These are phyloP conservation scores for Cyprinodon diabolis DNA, from an alignment of 2,797 vertebrate species.

Conservation along the genomic window DNA sequence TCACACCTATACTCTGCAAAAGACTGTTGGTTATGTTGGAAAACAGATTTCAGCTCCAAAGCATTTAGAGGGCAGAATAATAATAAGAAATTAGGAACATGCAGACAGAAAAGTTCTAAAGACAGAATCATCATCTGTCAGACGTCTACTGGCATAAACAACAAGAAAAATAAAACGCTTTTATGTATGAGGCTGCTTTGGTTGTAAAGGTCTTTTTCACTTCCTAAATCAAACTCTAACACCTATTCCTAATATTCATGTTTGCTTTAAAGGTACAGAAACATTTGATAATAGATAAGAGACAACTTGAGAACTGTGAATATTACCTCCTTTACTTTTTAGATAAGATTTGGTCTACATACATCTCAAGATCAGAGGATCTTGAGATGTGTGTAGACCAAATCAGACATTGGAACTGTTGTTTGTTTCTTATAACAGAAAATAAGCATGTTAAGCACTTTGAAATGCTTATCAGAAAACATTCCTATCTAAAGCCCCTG, in stretches of 20 bases:
- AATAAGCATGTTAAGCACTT: too few relatives aligned
- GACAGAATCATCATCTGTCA: background rate
- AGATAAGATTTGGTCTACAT: background rate
- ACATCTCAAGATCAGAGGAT: background rate
- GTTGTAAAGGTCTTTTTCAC: background rate
- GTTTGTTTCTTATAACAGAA: background rate
- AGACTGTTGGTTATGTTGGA: background rate
- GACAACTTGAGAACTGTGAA: background rate
- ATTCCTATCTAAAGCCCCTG: too few relatives aligned
- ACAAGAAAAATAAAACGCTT: background rate
- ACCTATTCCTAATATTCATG: background rate
- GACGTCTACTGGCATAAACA: background rate
- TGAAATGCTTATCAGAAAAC: too few relatives aligned
- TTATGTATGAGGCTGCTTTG: background rate
- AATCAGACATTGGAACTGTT: background rate
- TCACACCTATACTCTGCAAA: slow-evolving; percentile 9
- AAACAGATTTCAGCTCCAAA: background rate
- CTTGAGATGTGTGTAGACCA: background rate
- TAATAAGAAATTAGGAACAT: background rate
- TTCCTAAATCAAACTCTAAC: background rate
- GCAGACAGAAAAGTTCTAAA: background rate
- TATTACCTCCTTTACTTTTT: background rate
- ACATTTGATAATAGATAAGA: background rate
- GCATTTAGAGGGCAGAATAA: background rate
- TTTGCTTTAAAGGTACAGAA: too few relatives aligned